Percentiles rank a stretch among this genome's conserved stretches.
These are phyloP conservation scores for Heterochromis multidens DNA, from an alignment of 2,113 vertebrate genomes.

Conservation along the genomic window DNA sequence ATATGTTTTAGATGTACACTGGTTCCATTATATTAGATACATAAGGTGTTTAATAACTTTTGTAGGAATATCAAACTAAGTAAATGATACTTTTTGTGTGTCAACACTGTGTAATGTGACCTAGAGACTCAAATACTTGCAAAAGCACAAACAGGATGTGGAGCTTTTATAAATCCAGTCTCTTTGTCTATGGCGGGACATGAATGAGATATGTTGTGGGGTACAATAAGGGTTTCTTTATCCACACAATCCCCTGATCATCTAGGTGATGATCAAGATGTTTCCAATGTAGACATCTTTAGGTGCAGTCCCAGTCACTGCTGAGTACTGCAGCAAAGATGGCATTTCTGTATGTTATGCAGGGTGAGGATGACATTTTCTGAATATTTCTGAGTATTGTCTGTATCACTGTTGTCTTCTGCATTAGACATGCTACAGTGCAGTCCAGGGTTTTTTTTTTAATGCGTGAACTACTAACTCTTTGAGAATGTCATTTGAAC, in stretches of 20 bases:
- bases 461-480: slow-evolving; percentile 23
- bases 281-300: background rate
- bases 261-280: background rate
- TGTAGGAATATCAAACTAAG: background rate
- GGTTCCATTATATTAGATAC: background rate
- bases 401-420: slow-evolving; percentile 27
- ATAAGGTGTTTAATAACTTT: background rate
- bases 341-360: background rate
- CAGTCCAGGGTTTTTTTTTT: slow-evolving; percentile 7
- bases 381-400: no score
- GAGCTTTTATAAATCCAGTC: slow-evolving; percentile 26
- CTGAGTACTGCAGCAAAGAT: background rate
- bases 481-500: background rate
- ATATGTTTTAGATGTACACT: background rate
- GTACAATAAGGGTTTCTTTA: slow-evolving; percentile 37
- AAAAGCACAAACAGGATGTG: background rate
- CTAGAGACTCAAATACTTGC: slow-evolving; percentile 18
- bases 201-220: slow-evolving; percentile 33
- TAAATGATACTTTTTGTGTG: background rate
- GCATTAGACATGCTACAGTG: slow-evolving; percentile 24
- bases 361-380: slow-evolving; percentile 36
- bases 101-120: background rate
- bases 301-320: background rate
- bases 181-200: slow-evolving; percentile 8
- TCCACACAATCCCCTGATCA: slow-evolving; percentile 40